These are phyloP conservation scores for Laothoe populi DNA, from an alignment of 2,888 invertebrate species.

Conservation along the genomic window DNA sequence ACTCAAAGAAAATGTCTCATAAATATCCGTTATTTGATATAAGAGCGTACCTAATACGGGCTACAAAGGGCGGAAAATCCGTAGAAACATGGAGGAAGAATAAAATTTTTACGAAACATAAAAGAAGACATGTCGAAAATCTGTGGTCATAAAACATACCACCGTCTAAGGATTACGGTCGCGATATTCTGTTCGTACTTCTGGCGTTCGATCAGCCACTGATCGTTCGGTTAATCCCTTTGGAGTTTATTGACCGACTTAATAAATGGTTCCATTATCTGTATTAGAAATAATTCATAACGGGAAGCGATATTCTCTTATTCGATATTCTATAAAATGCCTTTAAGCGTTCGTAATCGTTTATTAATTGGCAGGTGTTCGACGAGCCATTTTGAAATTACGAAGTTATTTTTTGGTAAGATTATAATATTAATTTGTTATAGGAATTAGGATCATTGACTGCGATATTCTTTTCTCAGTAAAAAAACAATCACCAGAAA, in stretches of 20 bases:
- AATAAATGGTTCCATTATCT: conserved; percentile 28
- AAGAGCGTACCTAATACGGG: conserved; percentile 44
- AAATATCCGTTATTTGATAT: conserved; percentile 44
- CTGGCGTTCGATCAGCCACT: conserved; percentile 36
- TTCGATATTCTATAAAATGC: conserved; percentile 23
- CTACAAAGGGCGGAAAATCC: conserved; percentile 53
- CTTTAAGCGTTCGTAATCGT: conserved; percentile 25
- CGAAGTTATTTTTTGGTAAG: background rate
- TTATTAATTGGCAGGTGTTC: conserved; percentile 1
- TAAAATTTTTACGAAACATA: conserved; percentile 73
- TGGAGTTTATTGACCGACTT: conserved; percentile 40
- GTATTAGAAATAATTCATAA: conserved; percentile 22
- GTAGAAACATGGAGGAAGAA: conserved; percentile 55
- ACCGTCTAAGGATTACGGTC: conserved; percentile 47
- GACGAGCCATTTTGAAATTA: background rate
- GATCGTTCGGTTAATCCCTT: conserved; percentile 35
- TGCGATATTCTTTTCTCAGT: too few relatives aligned
- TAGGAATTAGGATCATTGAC: background rate
- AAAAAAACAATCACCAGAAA: too few relatives aligned
- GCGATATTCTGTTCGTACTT: conserved; percentile 21
- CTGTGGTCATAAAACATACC: conserved; percentile 64
- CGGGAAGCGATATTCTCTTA: conserved; percentile 33
- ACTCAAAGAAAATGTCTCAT: conserved; percentile 35
- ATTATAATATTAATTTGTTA: background rate
- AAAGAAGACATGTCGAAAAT: conserved; percentile 71